Conservation (phyloP, 2,797 vertebrate species). For the Taeniopygia guttata region DNA sequence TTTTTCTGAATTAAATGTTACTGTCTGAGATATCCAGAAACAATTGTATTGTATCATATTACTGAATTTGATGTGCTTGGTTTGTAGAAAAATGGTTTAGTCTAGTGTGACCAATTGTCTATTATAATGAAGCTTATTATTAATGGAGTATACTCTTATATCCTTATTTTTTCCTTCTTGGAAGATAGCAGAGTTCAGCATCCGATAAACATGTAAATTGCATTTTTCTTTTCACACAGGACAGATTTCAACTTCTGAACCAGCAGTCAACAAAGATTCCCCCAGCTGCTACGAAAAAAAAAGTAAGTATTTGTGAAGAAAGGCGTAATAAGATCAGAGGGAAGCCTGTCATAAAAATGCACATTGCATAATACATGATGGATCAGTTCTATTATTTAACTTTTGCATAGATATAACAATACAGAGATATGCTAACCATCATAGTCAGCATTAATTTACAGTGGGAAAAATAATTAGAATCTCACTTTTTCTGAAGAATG, state of each 20-base stretch:
- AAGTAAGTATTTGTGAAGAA: conserved; percentile 65
- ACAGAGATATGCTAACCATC: conserved; percentile 82
- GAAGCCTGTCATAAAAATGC: conserved; percentile 74
- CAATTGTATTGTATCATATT: not conserved
- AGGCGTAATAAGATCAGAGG: conserved; percentile 57
- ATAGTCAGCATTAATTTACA: conserved; percentile 99
- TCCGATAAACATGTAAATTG: conserved; percentile 12
- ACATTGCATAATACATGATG: conserved; percentile 73
- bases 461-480: conserved; percentile 99
- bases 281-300: conserved; percentile 6
- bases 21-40: not conserved
- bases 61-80: not conserved
- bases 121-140: conserved; percentile 17
- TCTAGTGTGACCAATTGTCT: not conserved
- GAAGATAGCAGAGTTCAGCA: conserved; percentile 27
- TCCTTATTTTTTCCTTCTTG: not conserved
- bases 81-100: not conserved
- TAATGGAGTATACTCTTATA: not conserved
- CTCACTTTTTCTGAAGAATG: conserved; percentile 97
- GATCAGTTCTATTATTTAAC: conserved; percentile 81
- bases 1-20: not conserved
- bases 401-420: conserved; percentile 79
- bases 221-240: conserved; percentile 50
- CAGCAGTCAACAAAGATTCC: conserved; percentile 60
- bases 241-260: conserved; percentile 57